phyloP scores from a whole-genome alignment of 1,140 invertebrate species.

The Amyelois transitella region DNA sequence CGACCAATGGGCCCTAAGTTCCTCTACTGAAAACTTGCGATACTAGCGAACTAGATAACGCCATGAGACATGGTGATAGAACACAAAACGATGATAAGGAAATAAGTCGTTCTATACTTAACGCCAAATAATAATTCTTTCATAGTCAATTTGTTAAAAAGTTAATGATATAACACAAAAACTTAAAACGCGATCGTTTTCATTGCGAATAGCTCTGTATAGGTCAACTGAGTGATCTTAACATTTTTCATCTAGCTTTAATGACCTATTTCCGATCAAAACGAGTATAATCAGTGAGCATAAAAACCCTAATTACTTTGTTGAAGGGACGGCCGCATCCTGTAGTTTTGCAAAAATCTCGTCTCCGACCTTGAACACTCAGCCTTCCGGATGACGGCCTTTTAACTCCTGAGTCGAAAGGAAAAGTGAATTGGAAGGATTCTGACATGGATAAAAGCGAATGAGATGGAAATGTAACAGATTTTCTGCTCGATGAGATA shows the following conservation, averaged over 20 bases:
- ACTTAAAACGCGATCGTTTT: background rate
- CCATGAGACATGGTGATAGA: too few species aligned
- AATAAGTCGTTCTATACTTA: too few species aligned
- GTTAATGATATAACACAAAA: background rate
- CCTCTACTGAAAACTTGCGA: too few species aligned
- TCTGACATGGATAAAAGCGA: too few species aligned
- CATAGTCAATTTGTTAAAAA: too few species aligned
- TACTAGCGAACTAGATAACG: too few species aligned
- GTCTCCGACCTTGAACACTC: background rate
- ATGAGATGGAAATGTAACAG: background rate
- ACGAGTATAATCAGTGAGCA: background rate
- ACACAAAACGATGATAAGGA: too few species aligned
- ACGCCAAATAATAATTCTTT: too few species aligned
- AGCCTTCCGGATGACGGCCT: background rate
- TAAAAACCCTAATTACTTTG: slow-evolving; percentile 1
- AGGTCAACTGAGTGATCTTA: background rate
- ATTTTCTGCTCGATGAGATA: background rate
- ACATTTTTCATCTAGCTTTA: slow-evolving; percentile 2
- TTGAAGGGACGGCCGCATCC: background rate
- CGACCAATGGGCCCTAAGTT: too few species aligned
- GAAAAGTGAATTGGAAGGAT: background rate
- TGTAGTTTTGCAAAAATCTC: slow-evolving; percentile 4
- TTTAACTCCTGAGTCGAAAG: background rate
- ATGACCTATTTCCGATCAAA: slow-evolving; percentile 4
- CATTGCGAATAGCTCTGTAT: background rate